Conservation (phyloP, 1,140 invertebrate genomes). For the Philotrypesis tridentata region DNA sequence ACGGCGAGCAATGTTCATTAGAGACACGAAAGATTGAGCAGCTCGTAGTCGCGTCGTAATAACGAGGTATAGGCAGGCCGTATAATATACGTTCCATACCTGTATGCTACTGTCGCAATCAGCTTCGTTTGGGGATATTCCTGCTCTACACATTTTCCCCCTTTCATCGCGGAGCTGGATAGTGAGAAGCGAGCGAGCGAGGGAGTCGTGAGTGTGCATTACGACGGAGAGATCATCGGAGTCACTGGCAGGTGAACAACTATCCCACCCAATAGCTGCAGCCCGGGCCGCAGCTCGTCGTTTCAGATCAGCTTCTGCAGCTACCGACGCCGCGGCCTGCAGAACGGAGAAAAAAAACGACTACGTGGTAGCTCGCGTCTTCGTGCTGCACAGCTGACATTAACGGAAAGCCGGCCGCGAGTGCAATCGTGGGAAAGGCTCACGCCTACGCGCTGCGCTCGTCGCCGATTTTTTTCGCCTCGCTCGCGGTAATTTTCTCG, state of each 20-base stretch:
- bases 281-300: too few species aligned
- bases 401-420: too few species aligned
- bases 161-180: not conserved
- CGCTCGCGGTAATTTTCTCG: conserved; percentile 20
- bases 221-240: not conserved
- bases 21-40: not conserved
- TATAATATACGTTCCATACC: not conserved
- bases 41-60: not conserved
- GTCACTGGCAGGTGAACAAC: not conserved
- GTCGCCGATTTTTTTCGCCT: not conserved
- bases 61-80: not conserved
- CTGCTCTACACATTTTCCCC: not conserved
- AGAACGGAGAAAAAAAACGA: not conserved
- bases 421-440: conserved; percentile 60
- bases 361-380: too few species aligned
- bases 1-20: not conserved
- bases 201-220: conserved; percentile 1
- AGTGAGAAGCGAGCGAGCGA: not conserved
- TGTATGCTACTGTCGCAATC: not conserved
- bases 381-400: too few species aligned
- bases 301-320: not conserved
- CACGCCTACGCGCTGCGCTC: conserved; percentile 59
- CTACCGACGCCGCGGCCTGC: not conserved
- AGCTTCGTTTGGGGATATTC: not conserved
- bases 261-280: too few species aligned